Percentiles rank a stretch among this genome's conserved stretches.
Evolutionary conservation across 2,113 vertebrate species (phyloP).

Genomic region (Tupaia tana): DNA sequence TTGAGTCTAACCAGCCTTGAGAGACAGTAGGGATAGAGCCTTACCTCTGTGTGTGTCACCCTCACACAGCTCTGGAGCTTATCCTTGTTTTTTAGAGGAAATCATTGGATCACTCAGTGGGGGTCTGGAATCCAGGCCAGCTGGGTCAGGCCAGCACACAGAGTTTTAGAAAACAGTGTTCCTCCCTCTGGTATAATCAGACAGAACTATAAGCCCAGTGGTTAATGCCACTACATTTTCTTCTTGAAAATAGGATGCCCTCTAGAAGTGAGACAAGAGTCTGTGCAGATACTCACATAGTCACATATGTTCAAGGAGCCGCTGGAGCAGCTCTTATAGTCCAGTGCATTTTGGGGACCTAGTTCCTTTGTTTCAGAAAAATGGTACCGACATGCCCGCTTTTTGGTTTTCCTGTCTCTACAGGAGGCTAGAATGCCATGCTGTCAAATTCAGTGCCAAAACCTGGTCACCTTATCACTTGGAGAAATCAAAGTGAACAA

Average conservation of each 20-base stretch:
- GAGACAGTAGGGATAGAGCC: background rate
- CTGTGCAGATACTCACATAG: background rate
- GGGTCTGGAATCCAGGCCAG: background rate
- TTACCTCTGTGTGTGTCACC: background rate
- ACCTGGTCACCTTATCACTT: background rate
- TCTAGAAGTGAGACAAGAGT: background rate
- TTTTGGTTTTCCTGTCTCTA: background rate
- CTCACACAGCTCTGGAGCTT: background rate
- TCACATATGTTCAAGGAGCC: too few relatives aligned
- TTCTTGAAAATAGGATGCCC: background rate
- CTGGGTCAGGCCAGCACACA: background rate
- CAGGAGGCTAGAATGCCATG: background rate
- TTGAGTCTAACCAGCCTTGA: background rate
- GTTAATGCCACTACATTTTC: background rate
- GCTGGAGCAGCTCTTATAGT: background rate
- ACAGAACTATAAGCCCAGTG: background rate
- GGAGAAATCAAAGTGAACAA: background rate
- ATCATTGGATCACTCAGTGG: background rate
- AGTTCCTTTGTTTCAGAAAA: background rate
- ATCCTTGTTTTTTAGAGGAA: background rate
- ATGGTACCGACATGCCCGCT: background rate
- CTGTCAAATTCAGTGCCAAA: background rate
- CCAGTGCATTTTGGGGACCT: background rate
- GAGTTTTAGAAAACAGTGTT: background rate
- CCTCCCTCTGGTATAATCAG: background rate